phyloP scores from a whole-genome alignment of 1,140 invertebrate genomes.

The Drosophila ficusphila region DNA sequence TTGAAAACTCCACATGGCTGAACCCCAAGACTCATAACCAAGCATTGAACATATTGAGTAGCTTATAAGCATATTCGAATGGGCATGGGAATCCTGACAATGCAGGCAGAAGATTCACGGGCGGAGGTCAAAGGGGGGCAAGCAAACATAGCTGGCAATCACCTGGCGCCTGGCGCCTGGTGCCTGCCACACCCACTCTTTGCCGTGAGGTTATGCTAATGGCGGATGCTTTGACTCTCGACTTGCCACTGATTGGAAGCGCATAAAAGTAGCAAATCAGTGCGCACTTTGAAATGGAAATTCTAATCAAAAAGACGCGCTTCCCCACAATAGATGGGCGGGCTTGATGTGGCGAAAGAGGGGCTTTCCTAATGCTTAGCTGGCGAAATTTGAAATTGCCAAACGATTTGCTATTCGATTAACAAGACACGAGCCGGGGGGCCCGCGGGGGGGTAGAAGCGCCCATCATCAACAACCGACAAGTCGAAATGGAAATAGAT shows the following conservation, averaged over 20 bases:
- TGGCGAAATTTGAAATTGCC: constrained; percentile 76
- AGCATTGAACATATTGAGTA: constrained; percentile 41
- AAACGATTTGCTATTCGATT: constrained; percentile 79
- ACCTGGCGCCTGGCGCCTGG: constrained; percentile 74
- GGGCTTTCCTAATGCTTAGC: constrained; percentile 56
- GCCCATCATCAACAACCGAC: constrained; percentile 40
- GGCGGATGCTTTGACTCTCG: constrained; percentile 61
- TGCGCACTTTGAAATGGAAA: constrained; percentile 78
- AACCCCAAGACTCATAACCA: constrained; percentile 18
- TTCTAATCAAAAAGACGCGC: constrained; percentile 72
- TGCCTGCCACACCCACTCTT: constrained; percentile 26
- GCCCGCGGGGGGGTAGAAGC: not conserved
- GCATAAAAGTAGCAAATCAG: constrained; percentile 80
- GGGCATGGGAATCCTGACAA: constrained; percentile 24
- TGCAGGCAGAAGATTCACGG: constrained; percentile 25
- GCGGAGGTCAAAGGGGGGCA: constrained; percentile 1
- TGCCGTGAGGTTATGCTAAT: constrained; percentile 71
- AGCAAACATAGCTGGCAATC: constrained; percentile 69
- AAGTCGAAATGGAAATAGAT: constrained; percentile 75
- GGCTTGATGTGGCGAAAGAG: not conserved
- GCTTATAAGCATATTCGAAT: constrained; percentile 41
- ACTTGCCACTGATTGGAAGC: constrained; percentile 67
- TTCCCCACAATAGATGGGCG: constrained; percentile 9
- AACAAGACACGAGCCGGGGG: constrained; percentile 57
- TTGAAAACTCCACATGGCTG: constrained; percentile 32